Percentiles rank a stretch among this genome's conserved stretches.
Evolutionary conservation across 2,113 vertebrate species (phyloP).

Genomic region (Chaetura pelagica): DNA sequence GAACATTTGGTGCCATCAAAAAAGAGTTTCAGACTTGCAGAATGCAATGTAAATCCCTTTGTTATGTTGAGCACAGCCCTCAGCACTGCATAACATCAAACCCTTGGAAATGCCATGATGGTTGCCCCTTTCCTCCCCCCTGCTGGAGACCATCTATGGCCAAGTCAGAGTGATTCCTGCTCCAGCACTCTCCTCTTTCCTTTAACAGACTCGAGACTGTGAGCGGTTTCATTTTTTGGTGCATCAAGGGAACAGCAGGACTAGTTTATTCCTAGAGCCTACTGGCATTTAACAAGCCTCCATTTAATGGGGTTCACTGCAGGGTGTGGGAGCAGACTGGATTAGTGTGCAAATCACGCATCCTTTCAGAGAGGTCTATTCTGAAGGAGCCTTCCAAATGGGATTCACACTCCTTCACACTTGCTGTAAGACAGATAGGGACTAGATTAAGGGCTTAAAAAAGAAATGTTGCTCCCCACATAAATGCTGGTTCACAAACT

Average conservation of each 20-base stretch:
- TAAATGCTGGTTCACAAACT: not conserved
- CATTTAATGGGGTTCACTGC: constrained; percentile 3
- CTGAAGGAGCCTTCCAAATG: constrained; percentile 46
- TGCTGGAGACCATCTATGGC: not conserved
- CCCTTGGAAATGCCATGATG: not conserved
- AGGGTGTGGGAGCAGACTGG: constrained; percentile 28
- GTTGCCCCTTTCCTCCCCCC: not conserved
- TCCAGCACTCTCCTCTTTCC: not conserved
- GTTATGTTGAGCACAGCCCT: not conserved
- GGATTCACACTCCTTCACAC: constrained; percentile 63
- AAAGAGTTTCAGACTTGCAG: not conserved
- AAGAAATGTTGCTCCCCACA: not conserved
- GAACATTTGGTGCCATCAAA: not conserved
- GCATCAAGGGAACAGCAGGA: constrained; percentile 48
- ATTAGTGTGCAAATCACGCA: constrained; percentile 51
- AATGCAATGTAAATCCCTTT: not conserved
- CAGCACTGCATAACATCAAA: not conserved
- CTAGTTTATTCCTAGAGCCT: constrained; percentile 17
- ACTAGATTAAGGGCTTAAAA: constrained; percentile 28
- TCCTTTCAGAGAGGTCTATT: not conserved
- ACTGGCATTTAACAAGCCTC: constrained; percentile 49
- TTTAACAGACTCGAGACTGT: not conserved
- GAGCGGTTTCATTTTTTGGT: constrained; percentile 30
- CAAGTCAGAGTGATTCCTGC: not conserved
- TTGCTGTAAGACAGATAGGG: constrained; percentile 7